Evolutionary conservation across 2,888 invertebrate genomes (phyloP).

Genomic region (Cheilosia impressa): DNA sequence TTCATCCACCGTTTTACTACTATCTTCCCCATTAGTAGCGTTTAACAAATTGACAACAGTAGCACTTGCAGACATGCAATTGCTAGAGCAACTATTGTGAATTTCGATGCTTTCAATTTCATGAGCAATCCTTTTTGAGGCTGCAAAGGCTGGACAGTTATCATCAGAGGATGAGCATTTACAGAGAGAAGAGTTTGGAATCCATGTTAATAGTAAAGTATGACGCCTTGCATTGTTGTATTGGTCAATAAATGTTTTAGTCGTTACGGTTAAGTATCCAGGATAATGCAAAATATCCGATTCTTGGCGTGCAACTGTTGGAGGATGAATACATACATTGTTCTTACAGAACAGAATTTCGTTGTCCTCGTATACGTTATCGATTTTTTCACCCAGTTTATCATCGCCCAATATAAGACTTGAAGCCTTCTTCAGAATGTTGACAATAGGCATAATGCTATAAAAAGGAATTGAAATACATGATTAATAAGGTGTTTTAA

Average conservation of each 20-base stretch:
- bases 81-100: slow-evolving; percentile 75
- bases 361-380: slow-evolving; percentile 90
- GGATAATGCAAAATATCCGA: slow-evolving; percentile 95
- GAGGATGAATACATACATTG: slow-evolving; percentile 98
- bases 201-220: slow-evolving; percentile 96
- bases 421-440: slow-evolving; percentile 90
- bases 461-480: not conserved
- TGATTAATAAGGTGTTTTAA: not conserved
- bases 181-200: slow-evolving; percentile 94
- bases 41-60: slow-evolving; percentile 84
- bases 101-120: slow-evolving; percentile 32
- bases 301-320: slow-evolving; percentile 91
- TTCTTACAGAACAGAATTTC: slow-evolving; percentile 96
- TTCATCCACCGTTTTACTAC: slow-evolving; percentile 62
- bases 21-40: slow-evolving; percentile 78
- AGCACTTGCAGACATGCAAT: slow-evolving; percentile 85
- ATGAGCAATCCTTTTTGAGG: slow-evolving; percentile 35
- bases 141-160: slow-evolving; percentile 81
- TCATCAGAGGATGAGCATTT: slow-evolving; percentile 92
- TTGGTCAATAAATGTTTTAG: slow-evolving; percentile 91
- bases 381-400: slow-evolving; percentile 86
- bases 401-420: slow-evolving; percentile 91
- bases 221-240: slow-evolving; percentile 90
- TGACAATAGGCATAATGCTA: slow-evolving; percentile 89
- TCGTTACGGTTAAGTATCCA: slow-evolving; percentile 94